Evolutionary conservation across 1,140 invertebrate species (phyloP).

Genomic region (Ceratina australensis): DNA sequence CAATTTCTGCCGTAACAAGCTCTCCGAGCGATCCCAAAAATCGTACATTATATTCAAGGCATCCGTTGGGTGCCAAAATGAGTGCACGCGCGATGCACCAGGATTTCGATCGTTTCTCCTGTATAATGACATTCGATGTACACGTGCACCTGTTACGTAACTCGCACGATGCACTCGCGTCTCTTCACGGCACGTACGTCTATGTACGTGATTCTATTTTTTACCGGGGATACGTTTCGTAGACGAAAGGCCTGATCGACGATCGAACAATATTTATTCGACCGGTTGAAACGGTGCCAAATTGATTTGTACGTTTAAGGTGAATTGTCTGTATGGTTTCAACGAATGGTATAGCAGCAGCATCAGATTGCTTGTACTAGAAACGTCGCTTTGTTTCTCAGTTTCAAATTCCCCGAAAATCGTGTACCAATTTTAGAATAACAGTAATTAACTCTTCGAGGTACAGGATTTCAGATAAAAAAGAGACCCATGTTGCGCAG

Average conservation of each 20-base stretch:
- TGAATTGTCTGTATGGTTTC: no score
- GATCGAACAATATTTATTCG: constrained; percentile 33
- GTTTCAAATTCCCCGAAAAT: no score
- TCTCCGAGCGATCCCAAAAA: constrained; percentile 8
- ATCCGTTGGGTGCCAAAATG: constrained; percentile 12
- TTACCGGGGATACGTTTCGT: constrained; percentile 20
- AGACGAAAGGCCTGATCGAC: constrained; percentile 21
- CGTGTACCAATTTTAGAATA: no score
- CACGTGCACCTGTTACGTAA: constrained; percentile 46
- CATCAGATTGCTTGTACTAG: no score
- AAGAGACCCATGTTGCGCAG: no score
- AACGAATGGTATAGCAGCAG: no score
- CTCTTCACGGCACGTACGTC: not conserved
- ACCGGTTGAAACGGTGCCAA: constrained; percentile 17
- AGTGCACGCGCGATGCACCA: not conserved
- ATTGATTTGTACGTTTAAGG: constrained; percentile 28
- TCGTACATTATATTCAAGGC: not conserved
- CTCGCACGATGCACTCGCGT: constrained; percentile 38
- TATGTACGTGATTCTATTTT: constrained; percentile 41
- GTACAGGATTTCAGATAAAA: no score
- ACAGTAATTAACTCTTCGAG: no score
- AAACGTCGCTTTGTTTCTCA: no score
- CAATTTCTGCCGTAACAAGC: not conserved
- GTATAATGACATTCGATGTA: constrained; percentile 36
- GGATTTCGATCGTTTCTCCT: constrained; percentile 26